phyloP scores from a whole-genome alignment of 1,140 invertebrate species.

The Achatina immaculata region DNA sequence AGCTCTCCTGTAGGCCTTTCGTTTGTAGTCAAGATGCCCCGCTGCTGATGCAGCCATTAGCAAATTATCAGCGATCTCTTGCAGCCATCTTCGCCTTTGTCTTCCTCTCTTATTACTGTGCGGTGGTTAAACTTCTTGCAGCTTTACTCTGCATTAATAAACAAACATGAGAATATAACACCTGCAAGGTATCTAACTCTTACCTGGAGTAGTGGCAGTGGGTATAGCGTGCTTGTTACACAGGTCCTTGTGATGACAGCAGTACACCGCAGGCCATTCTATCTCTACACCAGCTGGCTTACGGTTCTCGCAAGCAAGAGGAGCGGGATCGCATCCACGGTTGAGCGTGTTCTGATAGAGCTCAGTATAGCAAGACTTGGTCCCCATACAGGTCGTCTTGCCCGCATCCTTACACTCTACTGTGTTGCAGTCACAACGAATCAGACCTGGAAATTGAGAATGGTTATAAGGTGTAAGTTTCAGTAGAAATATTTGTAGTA shows the following conservation, averaged over 20 bases:
- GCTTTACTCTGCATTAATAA: no score
- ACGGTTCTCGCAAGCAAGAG: conserved; percentile 63
- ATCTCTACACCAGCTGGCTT: conserved; percentile 49
- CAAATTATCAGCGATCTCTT: no score
- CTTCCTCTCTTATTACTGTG: no score
- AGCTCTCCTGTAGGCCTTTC: no score
- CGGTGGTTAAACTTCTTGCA: no score
- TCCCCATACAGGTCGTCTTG: conserved; percentile 50
- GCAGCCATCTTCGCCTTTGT: no score
- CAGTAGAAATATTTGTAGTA: no score
- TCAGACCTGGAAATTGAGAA: conserved; percentile 42
- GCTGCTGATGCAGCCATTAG: no score
- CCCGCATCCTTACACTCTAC: conserved; percentile 53
- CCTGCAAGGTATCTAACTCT: no score
- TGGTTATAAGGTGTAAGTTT: neutral
- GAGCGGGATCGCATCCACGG: conserved; percentile 54
- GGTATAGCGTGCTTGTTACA: conserved; percentile 60
- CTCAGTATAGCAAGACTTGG: conserved; percentile 58
- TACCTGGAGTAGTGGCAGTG: conserved; percentile 33
- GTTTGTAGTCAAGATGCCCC: no score
- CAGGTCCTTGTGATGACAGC: conserved; percentile 56
- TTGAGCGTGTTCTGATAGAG: conserved; percentile 48
- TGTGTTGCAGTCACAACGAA: conserved; percentile 60
- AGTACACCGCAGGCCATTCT: conserved; percentile 57
- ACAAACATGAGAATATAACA: no score